A percentile compares a stretch with the other conserved stretches of the same genome.
Evolutionary conservation across 2,113 vertebrate species (phyloP).

Genomic region (Pyrgilauda ruficollis): DNA sequence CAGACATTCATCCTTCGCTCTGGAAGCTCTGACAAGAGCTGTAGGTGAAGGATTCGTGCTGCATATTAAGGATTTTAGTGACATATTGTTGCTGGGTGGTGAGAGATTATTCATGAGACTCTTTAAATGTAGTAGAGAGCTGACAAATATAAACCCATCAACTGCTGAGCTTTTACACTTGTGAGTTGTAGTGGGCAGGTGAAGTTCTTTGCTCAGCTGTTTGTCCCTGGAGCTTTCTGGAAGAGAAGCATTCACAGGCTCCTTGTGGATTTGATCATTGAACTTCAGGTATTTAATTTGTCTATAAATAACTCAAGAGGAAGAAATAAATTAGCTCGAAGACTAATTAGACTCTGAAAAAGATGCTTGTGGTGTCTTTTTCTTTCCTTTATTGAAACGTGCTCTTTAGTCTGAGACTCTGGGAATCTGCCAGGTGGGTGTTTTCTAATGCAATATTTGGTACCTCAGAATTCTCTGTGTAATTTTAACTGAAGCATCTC

Average conservation of each 20-base stretch:
- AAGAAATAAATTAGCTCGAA: not conserved
- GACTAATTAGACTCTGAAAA: not conserved
- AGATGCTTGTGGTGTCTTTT: not conserved
- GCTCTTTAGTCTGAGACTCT: not conserved
- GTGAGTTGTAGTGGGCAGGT: slow-evolving; percentile 1
- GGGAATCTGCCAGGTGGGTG: not conserved
- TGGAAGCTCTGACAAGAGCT: not conserved
- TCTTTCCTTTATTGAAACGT: not conserved
- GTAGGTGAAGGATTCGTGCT: not conserved
- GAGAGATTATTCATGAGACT: slow-evolving; percentile 42
- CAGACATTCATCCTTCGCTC: not conserved
- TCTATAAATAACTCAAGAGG: not conserved
- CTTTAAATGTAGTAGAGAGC: not conserved
- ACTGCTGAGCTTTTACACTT: slow-evolving; percentile 1
- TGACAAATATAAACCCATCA: slow-evolving; percentile 9
- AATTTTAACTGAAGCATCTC: not conserved
- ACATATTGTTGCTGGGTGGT: slow-evolving; percentile 21
- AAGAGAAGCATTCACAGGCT: not conserved
- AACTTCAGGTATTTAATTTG: not conserved
- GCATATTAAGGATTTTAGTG: not conserved
- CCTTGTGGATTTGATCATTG: not conserved
- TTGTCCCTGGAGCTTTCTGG: slow-evolving; percentile 14
- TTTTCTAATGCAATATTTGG: not conserved
- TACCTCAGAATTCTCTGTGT: not conserved
- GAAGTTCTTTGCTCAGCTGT: not conserved